phyloP scores from a whole-genome alignment of 1,140 invertebrate species.

The Streblospio benedicti region DNA sequence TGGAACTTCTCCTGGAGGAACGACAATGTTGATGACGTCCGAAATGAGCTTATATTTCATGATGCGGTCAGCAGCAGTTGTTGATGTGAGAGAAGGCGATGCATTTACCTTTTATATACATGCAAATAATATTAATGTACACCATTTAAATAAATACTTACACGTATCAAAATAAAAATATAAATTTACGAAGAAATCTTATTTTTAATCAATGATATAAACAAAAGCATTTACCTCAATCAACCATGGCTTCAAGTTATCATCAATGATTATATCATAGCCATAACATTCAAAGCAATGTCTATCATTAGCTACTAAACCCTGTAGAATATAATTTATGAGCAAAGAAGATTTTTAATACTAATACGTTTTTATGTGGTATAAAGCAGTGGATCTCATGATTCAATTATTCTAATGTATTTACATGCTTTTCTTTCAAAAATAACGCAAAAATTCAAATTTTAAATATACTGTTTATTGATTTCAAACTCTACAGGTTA shows the following conservation, averaged over 20 bases:
- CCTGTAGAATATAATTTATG: conserved; percentile 32
- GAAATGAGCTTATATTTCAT: conserved; percentile 92
- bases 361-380: too few relatives aligned
- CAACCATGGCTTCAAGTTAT: conserved; percentile 48
- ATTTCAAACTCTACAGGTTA: too few relatives aligned
- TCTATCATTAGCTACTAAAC: conserved; percentile 45
- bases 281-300: conserved; percentile 50
- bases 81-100: conserved; percentile 86
- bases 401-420: too few relatives aligned
- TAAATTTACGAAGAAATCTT: not conserved
- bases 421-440: too few relatives aligned
- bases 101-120: conserved; percentile 66
- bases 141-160: too few relatives aligned
- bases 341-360: too few relatives aligned
- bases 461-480: too few relatives aligned
- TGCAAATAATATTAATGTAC: not conserved
- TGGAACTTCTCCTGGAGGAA: conserved; percentile 79
- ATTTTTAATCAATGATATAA: not conserved
- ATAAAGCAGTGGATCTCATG: too few relatives aligned
- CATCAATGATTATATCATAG: conserved; percentile 50
- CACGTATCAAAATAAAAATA: not conserved
- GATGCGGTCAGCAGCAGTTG: conserved; percentile 89
- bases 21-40: conserved; percentile 82
- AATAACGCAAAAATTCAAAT: too few relatives aligned
- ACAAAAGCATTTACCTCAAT: conserved; percentile 38